A percentile compares a stretch with the other conserved stretches of the same genome.
These are phyloP conservation scores for Takifugu ocellatus DNA, from an alignment of 2,797 vertebrate species.

Conservation along the genomic window DNA sequence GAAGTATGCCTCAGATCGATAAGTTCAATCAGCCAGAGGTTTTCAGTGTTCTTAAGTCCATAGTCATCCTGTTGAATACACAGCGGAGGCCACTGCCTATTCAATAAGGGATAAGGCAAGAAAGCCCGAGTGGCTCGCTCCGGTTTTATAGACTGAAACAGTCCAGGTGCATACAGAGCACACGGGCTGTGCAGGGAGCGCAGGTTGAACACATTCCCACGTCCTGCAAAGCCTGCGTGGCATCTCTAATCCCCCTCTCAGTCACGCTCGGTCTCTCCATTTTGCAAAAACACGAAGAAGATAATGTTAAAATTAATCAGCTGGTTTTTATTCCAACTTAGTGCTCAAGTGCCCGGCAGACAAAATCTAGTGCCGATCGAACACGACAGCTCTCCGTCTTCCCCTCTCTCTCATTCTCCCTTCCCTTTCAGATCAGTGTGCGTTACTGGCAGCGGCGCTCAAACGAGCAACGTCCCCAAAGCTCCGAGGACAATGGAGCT, in stretches of 20 bases:
- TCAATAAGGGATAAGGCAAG: conserved; percentile 42
- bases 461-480: conserved; percentile 31
- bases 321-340: conserved; percentile 44
- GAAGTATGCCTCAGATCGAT: conserved; percentile 36
- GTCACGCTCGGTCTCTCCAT: conserved; percentile 8
- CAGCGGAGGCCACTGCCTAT: conserved; percentile 25
- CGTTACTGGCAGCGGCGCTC: conserved; percentile 20
- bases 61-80: conserved; percentile 49
- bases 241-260: not conserved
- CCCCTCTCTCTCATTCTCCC: conserved; percentile 10
- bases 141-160: not conserved
- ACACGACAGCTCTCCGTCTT: conserved; percentile 23
- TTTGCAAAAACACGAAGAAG: conserved; percentile 22
- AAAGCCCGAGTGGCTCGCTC: conserved; percentile 3
- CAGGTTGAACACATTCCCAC: conserved; percentile 6
- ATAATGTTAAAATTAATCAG: conserved; percentile 45
- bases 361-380: conserved; percentile 28
- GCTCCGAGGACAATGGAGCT: conserved; percentile 22
- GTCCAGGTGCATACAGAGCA: not conserved
- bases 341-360: conserved; percentile 22
- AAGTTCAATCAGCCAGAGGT: conserved; percentile 31
- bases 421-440: conserved; percentile 31
- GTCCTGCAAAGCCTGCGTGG: not conserved
- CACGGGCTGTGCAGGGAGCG: not conserved
- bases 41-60: conserved; percentile 44